Evolutionary conservation across 2,797 vertebrate species (phyloP).

Genomic region (Pseudochirops corinnae): DNA sequence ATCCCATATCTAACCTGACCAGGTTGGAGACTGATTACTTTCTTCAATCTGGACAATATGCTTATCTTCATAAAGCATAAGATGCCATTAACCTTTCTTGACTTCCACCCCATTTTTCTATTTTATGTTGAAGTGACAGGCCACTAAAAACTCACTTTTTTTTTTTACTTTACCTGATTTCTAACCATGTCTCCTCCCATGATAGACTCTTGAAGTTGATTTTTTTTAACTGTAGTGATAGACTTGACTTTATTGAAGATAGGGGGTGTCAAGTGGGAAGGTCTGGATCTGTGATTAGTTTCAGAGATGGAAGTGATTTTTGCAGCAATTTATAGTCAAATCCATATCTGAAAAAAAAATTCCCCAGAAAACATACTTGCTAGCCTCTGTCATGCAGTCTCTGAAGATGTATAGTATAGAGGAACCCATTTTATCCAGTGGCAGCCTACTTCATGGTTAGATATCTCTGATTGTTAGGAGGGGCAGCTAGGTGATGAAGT

Average conservation of each 20-base stretch:
- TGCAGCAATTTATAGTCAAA: background rate
- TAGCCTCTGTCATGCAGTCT: background rate
- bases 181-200: background rate
- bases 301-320: background rate
- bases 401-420: background rate
- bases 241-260: background rate
- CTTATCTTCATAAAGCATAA: background rate
- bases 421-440: background rate
- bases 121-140: background rate
- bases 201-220: background rate
- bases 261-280: background rate
- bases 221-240: background rate
- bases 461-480: background rate
- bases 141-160: background rate
- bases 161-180: background rate
- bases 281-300: background rate
- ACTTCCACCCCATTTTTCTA: background rate
- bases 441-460: background rate
- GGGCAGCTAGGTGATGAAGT: background rate
- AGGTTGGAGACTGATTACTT: background rate
- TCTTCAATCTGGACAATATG: background rate
- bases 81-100: background rate
- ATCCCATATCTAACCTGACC: background rate
- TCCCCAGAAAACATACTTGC: background rate
- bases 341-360: background rate